These are phyloP conservation scores for Miichthys miiuy DNA, from an alignment of 2,797 vertebrate species.

Conservation along the genomic window DNA sequence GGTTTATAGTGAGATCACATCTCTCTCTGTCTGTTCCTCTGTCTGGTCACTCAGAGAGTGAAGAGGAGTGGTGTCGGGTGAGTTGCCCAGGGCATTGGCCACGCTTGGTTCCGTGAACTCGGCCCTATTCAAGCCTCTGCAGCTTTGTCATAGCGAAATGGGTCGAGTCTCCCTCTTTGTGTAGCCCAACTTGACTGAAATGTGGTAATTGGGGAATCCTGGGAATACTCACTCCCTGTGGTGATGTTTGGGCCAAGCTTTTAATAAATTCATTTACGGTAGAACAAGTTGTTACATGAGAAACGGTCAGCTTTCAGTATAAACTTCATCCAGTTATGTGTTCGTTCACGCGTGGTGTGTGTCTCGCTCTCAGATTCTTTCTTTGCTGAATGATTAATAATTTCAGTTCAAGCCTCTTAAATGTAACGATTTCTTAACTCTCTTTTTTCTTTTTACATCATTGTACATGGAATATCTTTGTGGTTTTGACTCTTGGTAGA, in stretches of 20 bases:
- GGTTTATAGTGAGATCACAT: constrained; percentile 5
- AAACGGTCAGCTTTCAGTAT: constrained; percentile 63
- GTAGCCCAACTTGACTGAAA: constrained; percentile 74
- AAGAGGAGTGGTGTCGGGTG: constrained; percentile 40
- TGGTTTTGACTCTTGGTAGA: background rate
- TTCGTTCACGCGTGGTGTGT: constrained; percentile 23
- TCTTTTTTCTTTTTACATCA: background rate
- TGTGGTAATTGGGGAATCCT: constrained; percentile 73
- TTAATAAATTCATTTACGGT: constrained; percentile 64
- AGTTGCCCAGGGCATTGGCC: constrained; percentile 44
- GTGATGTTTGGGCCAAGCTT: constrained; percentile 57
- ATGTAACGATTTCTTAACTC: background rate
- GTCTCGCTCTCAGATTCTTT: background rate
- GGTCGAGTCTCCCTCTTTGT: constrained; percentile 71
- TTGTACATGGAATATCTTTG: background rate
- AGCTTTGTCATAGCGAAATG: constrained; percentile 67
- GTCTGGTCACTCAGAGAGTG: constrained; percentile 39
- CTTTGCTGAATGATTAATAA: background rate
- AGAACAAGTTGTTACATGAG: constrained; percentile 54
- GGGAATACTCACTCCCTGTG: constrained; percentile 57
- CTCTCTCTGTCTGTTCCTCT: constrained; percentile 22
- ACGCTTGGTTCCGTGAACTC: constrained; percentile 52
- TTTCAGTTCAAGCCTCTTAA: background rate
- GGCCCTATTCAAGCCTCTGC: constrained; percentile 56
- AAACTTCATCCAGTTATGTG: constrained; percentile 19